Conservation (phyloP, 92 coral and sea anemone genomes). For the Micromussa lordhowensis region DNA sequence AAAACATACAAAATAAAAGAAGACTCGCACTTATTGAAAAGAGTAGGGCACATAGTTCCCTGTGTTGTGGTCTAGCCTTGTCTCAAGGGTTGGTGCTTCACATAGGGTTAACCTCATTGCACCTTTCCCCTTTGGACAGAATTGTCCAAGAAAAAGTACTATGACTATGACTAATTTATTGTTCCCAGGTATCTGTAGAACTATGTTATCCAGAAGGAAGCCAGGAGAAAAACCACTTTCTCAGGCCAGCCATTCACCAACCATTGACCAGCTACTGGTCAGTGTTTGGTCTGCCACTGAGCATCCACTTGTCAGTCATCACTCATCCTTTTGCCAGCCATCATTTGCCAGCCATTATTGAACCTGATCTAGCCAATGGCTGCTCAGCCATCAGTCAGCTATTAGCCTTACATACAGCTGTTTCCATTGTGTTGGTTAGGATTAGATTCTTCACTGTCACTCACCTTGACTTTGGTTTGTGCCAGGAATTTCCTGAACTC, state of each 20-base stretch:
- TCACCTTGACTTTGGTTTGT: slow-evolving; percentile 77
- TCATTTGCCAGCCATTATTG: background rate
- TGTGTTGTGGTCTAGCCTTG: too few relatives aligned
- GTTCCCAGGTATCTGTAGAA: too few relatives aligned
- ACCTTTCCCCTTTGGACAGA: too few relatives aligned
- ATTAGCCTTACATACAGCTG: background rate
- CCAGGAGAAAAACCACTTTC: too few relatives aligned
- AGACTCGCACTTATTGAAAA: too few relatives aligned
- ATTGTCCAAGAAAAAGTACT: too few relatives aligned
- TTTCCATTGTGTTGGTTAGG: background rate
- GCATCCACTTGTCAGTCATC: background rate
- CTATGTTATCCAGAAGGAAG: too few relatives aligned
- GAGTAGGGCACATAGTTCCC: too few relatives aligned
- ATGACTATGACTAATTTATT: too few relatives aligned
- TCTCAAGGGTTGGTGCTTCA: too few relatives aligned
- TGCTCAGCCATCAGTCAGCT: background rate
- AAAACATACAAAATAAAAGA: too few relatives aligned
- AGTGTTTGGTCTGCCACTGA: background rate
- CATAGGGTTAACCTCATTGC: too few relatives aligned
- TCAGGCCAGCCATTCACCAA: background rate
- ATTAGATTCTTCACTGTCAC: background rate
- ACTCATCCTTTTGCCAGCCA: background rate
- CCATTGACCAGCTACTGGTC: background rate
- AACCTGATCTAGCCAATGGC: background rate
- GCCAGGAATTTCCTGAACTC: slow-evolving; percentile 90